These are phyloP conservation scores for Diachasmimorpha longicaudata DNA, from an alignment of 1,140 invertebrate species.

Conservation along the genomic window DNA sequence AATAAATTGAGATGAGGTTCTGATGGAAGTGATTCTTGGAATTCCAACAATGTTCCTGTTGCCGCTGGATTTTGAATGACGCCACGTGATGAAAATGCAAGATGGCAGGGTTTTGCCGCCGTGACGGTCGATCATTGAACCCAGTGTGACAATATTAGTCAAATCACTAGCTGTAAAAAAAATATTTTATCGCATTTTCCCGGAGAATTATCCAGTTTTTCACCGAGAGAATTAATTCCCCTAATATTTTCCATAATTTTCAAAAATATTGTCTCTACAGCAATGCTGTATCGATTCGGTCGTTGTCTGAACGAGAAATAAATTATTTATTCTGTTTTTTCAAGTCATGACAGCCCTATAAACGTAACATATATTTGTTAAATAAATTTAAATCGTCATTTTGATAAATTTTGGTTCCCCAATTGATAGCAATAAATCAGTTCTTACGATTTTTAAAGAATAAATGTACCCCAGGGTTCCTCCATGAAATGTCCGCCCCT, in stretches of 20 bases:
- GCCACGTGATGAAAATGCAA: slow-evolving; percentile 29
- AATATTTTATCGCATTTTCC: background rate
- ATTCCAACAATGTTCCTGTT: background rate
- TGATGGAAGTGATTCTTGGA: background rate
- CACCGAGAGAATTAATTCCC: background rate
- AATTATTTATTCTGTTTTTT: too few relatives aligned
- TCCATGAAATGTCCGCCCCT: too few relatives aligned
- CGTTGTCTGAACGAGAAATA: too few relatives aligned
- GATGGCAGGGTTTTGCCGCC: slow-evolving; percentile 37
- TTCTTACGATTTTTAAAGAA: too few relatives aligned
- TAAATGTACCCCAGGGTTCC: background rate
- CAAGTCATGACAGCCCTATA: too few relatives aligned
- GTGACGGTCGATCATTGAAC: slow-evolving; percentile 49
- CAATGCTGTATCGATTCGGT: too few relatives aligned
- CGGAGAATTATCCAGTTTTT: background rate
- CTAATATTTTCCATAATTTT: background rate
- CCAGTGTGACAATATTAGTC: slow-evolving; percentile 12
- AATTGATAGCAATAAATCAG: too few relatives aligned
- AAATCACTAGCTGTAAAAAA: background rate
- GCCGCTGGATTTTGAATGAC: slow-evolving; percentile 26
- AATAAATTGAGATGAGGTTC: background rate
- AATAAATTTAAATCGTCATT: too few relatives aligned
- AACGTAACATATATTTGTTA: too few relatives aligned
- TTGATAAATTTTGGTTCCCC: too few relatives aligned
- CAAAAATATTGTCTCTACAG: too few relatives aligned